A percentile compares a stretch with the other conserved stretches of the same genome.
phyloP scores from a whole-genome alignment of 2,797 vertebrate genomes.

The Pteropus rufus region DNA sequence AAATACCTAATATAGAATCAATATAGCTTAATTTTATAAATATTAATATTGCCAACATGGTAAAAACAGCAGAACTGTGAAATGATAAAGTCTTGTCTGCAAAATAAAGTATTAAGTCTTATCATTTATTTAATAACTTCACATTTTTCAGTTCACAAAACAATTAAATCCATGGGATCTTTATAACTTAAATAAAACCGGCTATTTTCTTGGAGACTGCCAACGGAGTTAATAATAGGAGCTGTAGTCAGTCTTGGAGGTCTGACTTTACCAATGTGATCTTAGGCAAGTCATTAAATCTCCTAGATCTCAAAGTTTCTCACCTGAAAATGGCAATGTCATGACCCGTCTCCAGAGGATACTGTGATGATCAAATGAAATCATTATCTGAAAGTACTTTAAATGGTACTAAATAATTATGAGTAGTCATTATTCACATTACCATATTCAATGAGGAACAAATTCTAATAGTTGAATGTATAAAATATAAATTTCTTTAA shows the following conservation, averaged over 20 bases:
- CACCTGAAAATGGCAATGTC: background rate
- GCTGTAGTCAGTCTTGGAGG: background rate
- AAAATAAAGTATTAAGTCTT: background rate
- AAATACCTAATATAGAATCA: background rate
- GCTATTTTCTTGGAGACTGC: background rate
- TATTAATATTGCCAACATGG: background rate
- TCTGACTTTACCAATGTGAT: background rate
- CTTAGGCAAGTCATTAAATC: background rate
- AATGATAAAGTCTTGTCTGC: background rate
- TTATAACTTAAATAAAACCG: background rate
- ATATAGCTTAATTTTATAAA: background rate
- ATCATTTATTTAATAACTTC: background rate
- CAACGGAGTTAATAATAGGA: background rate
- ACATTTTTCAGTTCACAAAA: background rate
- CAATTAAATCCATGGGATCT: background rate
- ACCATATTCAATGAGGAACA: background rate
- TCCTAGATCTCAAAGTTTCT: background rate
- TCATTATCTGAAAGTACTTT: background rate
- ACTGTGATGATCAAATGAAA: background rate
- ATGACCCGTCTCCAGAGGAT: background rate
- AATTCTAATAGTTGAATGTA: background rate
- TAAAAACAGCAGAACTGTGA: background rate
- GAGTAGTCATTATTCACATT: background rate
- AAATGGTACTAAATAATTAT: slow-evolving; percentile 21
- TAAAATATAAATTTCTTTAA: background rate